Evolutionary conservation across 2,888 invertebrate genomes (phyloP), one percentile per base, ranked within the genome.

Genomic region (Raillietiella orientalis): DNA sequence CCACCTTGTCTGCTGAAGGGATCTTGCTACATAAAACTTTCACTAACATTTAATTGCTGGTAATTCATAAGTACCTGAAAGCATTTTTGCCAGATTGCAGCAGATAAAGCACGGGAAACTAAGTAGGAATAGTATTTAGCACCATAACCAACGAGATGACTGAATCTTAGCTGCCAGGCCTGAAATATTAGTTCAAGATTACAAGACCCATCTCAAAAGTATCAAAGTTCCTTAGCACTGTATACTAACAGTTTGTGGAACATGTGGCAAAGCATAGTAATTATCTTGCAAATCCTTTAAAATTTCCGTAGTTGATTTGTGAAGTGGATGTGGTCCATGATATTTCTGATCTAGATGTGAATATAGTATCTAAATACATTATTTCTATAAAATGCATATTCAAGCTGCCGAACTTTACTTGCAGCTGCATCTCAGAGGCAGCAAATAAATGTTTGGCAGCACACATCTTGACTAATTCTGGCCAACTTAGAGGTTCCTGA

Each of bases 91-190:
- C 90, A 93, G 33, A 84, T 74, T 53, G 67, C 66, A 29, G 77
- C 71, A 0, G 90, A 84, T 25, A 87, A 62, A 5, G 84, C 77
- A 38, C 75, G 60, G 0, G 93, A 90, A 40, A 90, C 70, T 33
- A 96, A 53, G 50, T 99, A 99, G 2, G 93, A 72, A 47, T 93
- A 96, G 50, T 96, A 96, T 47, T 87, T 90, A 0, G 90, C 90
- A 20, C 96, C 96, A 47, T 99, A 99, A 2, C 90, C 87, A 4
- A 90, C 74, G 28, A 96, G 53, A 49, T 96, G 96, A 32, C 79
- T 72, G 52, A 96, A 96, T 30, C 90, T 56, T 37, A 79, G 56
- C 41, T 90, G 87, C 84, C 84, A 90, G 19, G 19, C 6, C 6
- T 6, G n/a, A 17, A 17, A 17, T 8, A 17, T 8, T 17, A 17